Base-by-base conservation (phyloP, 37 sponge, comb jelly and placozoan genomes). In the Tethya wilhelma region DNA sequence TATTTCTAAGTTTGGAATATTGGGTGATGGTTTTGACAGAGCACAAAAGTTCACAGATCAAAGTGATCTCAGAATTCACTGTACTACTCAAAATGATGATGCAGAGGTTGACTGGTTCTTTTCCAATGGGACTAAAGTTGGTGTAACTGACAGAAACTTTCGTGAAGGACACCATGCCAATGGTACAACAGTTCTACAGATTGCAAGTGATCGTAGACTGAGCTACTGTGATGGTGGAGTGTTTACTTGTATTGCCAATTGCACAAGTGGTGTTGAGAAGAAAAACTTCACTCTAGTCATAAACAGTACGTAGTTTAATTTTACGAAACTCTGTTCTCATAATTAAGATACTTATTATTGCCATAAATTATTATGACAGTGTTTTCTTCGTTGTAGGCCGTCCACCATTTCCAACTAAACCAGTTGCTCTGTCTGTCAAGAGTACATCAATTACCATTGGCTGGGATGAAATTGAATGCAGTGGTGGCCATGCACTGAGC, bases 21-120 rank as follows among this genome's bases (percentile, higher is more conserved):
- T 73, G 63, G 82, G 82, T 1, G 38, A 82, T 63, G 73, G 64
- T 4, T 23, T 73, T 22, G 82, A 82, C 25, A 82, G 38, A 45
- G 49, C 36, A 22, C 19, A 43, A 6, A n/a, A 31, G 41, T 40
- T 2, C 11, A 45, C 60, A 2, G 31, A 38, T 59, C 30, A 25
- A 30, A 43, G 53, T 3, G 64, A 73, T 20, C 0, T 82, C 74
- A 22, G 34, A n/a, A 62, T 82, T 44, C 73, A 58, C 53, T 82
- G 82, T 63, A 64, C 64, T 2, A 41, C 64, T 1, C 34, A 45
- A 38, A 37, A 34, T 0, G 6, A 0, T 11, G 53, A 43, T 38
- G 64, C 46, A 2, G 29, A 60, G 34, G 29, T 64, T 29, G 45
- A 65, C 26, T 82, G 82, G 82, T 64, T 43, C 64, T 64, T 34